Conservation (phyloP, 2,113 vertebrate species). For the Prinia subflava region DNA sequence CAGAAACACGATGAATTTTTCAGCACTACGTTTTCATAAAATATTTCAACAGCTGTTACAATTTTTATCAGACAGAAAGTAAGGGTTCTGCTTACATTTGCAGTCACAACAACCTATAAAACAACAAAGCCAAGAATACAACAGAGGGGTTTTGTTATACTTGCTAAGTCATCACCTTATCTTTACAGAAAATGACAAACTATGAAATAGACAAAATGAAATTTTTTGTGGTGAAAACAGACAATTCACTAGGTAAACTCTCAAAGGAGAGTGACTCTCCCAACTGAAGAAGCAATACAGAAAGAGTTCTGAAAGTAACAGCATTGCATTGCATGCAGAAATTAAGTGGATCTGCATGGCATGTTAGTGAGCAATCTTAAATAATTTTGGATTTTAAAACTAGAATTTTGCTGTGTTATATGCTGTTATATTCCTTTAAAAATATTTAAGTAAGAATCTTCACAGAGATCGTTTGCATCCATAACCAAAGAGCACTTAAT, state of each 20-base stretch:
- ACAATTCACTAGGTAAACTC: not conserved
- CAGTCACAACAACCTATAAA: constrained; percentile 26
- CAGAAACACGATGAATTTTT: constrained; percentile 50
- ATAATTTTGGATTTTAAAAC: not conserved
- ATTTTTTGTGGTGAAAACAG: not conserved
- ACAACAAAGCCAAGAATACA: not conserved
- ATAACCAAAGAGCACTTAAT: constrained; percentile 20
- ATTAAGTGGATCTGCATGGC: not conserved
- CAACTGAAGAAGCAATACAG: not conserved
- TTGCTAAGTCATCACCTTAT: not conserved
- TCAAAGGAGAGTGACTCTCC: not conserved
- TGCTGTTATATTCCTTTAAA: not conserved
- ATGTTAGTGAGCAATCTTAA: not conserved
- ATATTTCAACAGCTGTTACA: not conserved
- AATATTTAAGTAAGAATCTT: not conserved
- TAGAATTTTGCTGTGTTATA: not conserved
- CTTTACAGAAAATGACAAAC: not conserved
- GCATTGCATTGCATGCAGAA: not conserved
- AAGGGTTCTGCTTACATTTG: not conserved
- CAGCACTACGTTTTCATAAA: constrained; percentile 31
- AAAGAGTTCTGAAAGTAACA: not conserved
- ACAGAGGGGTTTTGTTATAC: not conserved
- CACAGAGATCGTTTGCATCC: not conserved
- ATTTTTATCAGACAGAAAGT: constrained; percentile 58
- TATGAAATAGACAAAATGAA: not conserved